phyloP scores from a whole-genome alignment of 2,797 vertebrate genomes.

The Acanthurus lineatus region DNA sequence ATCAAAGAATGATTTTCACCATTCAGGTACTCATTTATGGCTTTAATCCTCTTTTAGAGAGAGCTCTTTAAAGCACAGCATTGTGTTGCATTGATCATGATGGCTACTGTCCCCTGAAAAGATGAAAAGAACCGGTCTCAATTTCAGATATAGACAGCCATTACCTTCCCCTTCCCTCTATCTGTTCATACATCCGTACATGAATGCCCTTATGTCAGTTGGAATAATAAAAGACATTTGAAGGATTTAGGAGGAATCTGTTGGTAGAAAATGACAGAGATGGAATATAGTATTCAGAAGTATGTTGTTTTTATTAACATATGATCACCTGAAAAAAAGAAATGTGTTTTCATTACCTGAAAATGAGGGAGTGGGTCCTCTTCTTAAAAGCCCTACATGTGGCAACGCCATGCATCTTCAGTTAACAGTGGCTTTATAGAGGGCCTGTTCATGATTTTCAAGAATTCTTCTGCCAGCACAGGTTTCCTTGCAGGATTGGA shows the following conservation, averaged over 20 bases:
- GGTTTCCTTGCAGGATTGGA: no score
- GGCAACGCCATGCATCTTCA: no score
- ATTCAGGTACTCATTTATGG: constrained; percentile 28
- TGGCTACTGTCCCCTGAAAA: constrained; percentile 38
- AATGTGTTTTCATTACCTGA: no score
- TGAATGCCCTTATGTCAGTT: constrained; percentile 11
- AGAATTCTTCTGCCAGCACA: no score
- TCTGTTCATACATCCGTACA: constrained; percentile 11
- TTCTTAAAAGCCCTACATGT: no score
- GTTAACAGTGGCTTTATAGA: no score
- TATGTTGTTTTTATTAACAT: no score
- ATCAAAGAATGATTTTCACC: constrained; percentile 44
- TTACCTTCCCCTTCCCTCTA: constrained; percentile 3
- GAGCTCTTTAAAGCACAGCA: constrained; percentile 17
- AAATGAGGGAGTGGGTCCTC: no score
- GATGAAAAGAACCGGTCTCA: constrained; percentile 41
- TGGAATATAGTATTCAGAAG: no score
- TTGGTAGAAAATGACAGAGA: no score
- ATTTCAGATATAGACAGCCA: constrained; percentile 34
- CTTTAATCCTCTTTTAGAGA: constrained; percentile 21
- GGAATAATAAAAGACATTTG: constrained; percentile 18
- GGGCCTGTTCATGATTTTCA: no score
- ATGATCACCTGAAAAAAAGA: no score
- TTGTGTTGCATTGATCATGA: constrained; percentile 43
- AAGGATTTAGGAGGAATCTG: not conserved